These are phyloP conservation scores for Zoanthus sociatus DNA, from an alignment of 92 coral and sea anemone genomes.

Conservation along the genomic window DNA sequence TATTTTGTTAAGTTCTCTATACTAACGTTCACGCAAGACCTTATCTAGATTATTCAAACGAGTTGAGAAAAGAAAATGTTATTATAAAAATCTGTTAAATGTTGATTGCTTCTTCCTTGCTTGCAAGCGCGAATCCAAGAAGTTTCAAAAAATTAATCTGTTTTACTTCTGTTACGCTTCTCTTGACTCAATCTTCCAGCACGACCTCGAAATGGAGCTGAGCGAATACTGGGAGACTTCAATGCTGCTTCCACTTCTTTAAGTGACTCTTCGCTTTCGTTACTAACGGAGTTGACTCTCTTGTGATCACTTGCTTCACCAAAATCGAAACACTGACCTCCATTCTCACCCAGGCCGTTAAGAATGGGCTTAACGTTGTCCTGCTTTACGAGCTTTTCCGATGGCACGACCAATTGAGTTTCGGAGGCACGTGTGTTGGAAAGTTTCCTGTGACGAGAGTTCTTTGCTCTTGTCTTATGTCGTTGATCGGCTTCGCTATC, in stretches of 20 bases:
- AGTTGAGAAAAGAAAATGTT: no score
- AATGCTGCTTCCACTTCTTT: constrained; percentile 60
- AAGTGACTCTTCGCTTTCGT: constrained; percentile 22
- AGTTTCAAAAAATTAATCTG: constrained; percentile 17
- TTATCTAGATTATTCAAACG: no score
- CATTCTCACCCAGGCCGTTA: background rate
- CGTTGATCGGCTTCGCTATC: background rate
- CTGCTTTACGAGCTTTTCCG: background rate
- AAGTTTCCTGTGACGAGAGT: background rate
- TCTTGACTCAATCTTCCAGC: constrained; percentile 47
- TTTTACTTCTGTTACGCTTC: constrained; percentile 67
- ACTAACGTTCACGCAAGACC: no score
- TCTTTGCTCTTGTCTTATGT: background rate
- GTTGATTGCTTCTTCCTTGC: no score
- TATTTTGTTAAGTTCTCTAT: no score
- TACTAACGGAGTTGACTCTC: background rate
- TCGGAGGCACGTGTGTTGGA: background rate
- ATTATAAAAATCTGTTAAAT: no score
- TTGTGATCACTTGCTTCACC: background rate
- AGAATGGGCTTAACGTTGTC: background rate
- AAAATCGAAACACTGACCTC: background rate
- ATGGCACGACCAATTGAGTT: background rate
- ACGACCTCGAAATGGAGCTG: constrained; percentile 68
- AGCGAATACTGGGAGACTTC: constrained; percentile 63
- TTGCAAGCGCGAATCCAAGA: no score